Percentiles rank a stretch among this genome's conserved stretches.
These are phyloP conservation scores for Leptosomus discolor DNA, from an alignment of 2,113 vertebrate species.

Conservation along the genomic window DNA sequence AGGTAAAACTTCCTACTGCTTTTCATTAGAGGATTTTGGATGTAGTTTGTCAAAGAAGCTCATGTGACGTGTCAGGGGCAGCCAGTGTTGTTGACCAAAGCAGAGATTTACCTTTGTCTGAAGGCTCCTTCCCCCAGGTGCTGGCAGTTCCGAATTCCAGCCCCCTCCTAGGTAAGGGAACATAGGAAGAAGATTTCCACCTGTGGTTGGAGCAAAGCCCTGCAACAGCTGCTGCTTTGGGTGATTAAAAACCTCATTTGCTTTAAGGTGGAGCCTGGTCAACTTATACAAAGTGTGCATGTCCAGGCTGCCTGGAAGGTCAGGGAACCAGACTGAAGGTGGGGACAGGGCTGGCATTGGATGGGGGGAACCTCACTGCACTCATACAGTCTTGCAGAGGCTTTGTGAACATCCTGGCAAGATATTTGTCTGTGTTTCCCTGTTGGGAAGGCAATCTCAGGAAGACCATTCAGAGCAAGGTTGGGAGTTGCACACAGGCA, in stretches of 20 bases:
- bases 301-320: not conserved
- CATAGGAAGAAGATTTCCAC: not conserved
- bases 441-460: not conserved
- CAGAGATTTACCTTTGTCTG: not conserved
- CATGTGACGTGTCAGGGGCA: not conserved
- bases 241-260: not conserved
- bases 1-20: not conserved
- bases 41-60: not conserved
- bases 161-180: not conserved
- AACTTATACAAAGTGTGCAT: accelerated
- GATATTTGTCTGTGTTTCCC: not conserved
- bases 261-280: not conserved
- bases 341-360: not conserved
- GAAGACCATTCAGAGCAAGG: not conserved
- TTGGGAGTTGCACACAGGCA: not conserved
- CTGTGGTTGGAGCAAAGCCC: not conserved
- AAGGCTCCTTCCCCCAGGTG: not conserved
- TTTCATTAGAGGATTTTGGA: not conserved
- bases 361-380: accelerated
- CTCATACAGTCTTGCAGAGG: not conserved
- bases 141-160: not conserved
- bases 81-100: not conserved
- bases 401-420: not conserved
- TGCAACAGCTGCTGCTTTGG: not conserved
- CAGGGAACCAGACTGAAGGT: no score